These are phyloP conservation scores for Mesorhabditis sp. DNA, from an alignment of 2,888 invertebrate genomes.

Conservation along the genomic window DNA sequence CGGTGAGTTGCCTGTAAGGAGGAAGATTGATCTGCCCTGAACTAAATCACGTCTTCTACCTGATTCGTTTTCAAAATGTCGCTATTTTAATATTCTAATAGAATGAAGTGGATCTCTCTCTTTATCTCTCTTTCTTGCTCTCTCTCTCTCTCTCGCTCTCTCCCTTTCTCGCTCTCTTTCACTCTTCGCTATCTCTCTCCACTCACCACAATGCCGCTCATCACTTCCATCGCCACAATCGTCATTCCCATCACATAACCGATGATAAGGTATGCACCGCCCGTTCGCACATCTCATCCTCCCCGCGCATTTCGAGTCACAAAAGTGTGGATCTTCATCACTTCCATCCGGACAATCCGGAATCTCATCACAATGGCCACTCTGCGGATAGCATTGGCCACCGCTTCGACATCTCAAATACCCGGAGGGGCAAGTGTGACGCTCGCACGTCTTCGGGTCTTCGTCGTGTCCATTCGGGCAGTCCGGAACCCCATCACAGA, in stretches of 20 bases:
- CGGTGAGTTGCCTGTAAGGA: conserved; percentile 12
- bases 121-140: too few species aligned
- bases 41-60: too few species aligned
- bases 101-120: too few species aligned
- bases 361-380: conserved; percentile 20
- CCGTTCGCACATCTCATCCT: conserved; percentile 17
- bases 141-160: too few species aligned
- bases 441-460: conserved; percentile 11
- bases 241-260: conserved; percentile 25
- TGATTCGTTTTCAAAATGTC: too few species aligned
- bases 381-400: conserved; percentile 18
- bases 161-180: too few species aligned
- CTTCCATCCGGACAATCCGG: conserved; percentile 15
- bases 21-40: conserved; percentile 9
- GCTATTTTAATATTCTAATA: too few species aligned
- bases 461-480: conserved; percentile 61
- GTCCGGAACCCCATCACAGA: conserved; percentile 19
- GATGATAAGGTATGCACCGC: conserved; percentile 15
- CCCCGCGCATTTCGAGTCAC: conserved; percentile 14
- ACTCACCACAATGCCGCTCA: conserved; percentile 17
- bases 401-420: conserved; percentile 17
- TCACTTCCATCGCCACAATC: conserved; percentile 31
- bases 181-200: not conserved
- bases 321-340: conserved; percentile 18
- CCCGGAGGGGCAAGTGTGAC: conserved; percentile 14